Base-by-base conservation (phyloP, 1,140 invertebrate genomes). In the Scaptomyza montana region DNA sequence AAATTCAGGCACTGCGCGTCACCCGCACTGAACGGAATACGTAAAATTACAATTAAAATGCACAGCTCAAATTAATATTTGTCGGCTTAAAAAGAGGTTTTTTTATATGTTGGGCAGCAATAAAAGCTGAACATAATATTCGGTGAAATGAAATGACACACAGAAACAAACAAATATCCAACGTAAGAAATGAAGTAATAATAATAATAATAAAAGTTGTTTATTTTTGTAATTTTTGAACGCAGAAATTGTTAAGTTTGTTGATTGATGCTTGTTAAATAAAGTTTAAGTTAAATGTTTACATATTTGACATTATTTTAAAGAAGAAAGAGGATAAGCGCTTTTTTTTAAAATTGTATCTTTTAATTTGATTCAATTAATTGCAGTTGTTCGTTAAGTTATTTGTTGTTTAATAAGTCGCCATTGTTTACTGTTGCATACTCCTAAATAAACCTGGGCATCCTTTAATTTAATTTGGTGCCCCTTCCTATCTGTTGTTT, bases 391-490 rank as follows among this genome's bases (percentile, higher is more conserved):
- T 41, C 9, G n/a, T 8, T 30, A 2, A 46, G 13, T 43, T 21
- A 43, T 41, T 46, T 53, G 33, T 28, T 70, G 5, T 28, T 49
- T 28, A 45, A 45, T 50, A 55, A 54, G 25, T 21, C 0, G 9
- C 9, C 61, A 64, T 61, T 74, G 50, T 66, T 70, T 43, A 46
- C 46, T 63, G 56, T 51, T 1, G 5, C 47, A 36, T 64, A 47
- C 67, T 66, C 70, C 54, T 59, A 53, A 71, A 74, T 62, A 57
- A 78, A 69, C 61, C 51, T 25, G 49, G 39, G n/a, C 74, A 16
- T 49, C 46, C 13, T 62, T 71, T 86, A 86, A 85, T 81, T 85
- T 81, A 75, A 81, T 81, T 71, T 16, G 9, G 43, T 28, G 8
- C 33, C 53, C 16, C 28, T 54, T 28, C 60, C 28, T 28, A 21